These are phyloP conservation scores for Mesoligia furuncula DNA, from an alignment of 2,888 invertebrate genomes.

Conservation along the genomic window DNA sequence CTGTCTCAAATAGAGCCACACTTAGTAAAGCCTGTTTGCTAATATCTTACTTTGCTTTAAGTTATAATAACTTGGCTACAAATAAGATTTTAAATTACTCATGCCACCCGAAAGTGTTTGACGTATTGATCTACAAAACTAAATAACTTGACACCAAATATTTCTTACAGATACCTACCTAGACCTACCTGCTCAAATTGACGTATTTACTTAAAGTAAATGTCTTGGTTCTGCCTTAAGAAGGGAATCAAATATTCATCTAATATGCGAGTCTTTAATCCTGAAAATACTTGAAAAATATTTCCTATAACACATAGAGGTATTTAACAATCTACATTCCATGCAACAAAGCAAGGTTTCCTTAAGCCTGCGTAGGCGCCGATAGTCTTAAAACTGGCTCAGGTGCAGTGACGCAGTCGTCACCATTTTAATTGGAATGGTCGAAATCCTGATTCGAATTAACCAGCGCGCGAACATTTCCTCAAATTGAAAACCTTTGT, in stretches of 20 bases:
- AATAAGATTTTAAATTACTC: conserved; percentile 11
- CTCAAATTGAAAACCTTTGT: neutral
- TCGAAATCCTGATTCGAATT: conserved; percentile 15
- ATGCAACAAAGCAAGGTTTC: conserved; percentile 11
- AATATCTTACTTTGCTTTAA: conserved; percentile 10
- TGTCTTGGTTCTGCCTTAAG: neutral
- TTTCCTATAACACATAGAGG: no score
- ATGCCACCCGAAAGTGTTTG: neutral
- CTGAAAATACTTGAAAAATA: neutral
- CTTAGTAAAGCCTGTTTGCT: neutral
- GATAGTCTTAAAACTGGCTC: conserved; percentile 13
- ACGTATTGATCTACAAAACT: neutral
- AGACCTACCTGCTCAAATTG: no score
- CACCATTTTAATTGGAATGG: conserved; percentile 35
- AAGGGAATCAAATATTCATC: neutral
- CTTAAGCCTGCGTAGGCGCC: conserved; percentile 14
- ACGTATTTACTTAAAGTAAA: neutral
- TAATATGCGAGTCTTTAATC: neutral
- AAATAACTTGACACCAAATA: neutral
- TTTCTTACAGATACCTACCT: neutral
- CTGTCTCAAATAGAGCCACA: conserved; percentile 17
- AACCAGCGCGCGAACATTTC: neutral
- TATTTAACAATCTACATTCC: neutral
- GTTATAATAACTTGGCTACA: neutral
- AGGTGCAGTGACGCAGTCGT: conserved; percentile 9